phyloP scores from a whole-genome alignment of 1,140 invertebrate genomes.

The Macrostomum lignano region DNA sequence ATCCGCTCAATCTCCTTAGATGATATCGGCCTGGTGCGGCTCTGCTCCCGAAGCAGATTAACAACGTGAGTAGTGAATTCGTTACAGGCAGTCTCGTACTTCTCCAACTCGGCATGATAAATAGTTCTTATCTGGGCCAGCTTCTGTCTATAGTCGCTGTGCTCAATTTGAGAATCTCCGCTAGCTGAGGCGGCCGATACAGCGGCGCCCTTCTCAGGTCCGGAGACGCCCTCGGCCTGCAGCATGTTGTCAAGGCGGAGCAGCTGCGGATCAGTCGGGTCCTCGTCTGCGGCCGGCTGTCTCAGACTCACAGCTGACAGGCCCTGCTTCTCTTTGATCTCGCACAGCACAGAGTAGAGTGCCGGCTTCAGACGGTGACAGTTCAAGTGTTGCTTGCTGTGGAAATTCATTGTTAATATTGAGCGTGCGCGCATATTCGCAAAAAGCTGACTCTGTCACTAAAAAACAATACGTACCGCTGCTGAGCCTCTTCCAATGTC shows the following conservation, averaged over 20 bases:
- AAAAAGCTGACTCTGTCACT: no score
- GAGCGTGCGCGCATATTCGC: no score
- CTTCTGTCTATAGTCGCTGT: slow-evolving; percentile 93
- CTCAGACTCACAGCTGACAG: slow-evolving; percentile 7
- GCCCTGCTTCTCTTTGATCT: slow-evolving; percentile 30
- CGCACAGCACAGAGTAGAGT: slow-evolving; percentile 27
- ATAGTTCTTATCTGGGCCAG: slow-evolving; percentile 93
- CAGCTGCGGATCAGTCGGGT: slow-evolving; percentile 76
- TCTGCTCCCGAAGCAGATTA: slow-evolving; percentile 84
- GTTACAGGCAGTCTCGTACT: slow-evolving; percentile 93
- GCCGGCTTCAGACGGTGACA: slow-evolving; percentile 29
- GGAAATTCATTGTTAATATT: no score
- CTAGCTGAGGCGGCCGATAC: not conserved
- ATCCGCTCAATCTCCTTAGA: slow-evolving; percentile 93
- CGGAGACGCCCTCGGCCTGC: slow-evolving; percentile 90
- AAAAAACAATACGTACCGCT: no score
- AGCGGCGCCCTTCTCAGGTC: slow-evolving; percentile 60
- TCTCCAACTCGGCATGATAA: slow-evolving; percentile 92
- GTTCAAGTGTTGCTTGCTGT: slow-evolving; percentile 28
- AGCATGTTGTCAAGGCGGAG: slow-evolving; percentile 98
- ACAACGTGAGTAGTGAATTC: slow-evolving; percentile 99
- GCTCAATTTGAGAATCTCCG: slow-evolving; percentile 43
- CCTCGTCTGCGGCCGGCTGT: slow-evolving; percentile 6
- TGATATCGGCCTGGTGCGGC: slow-evolving; percentile 71
- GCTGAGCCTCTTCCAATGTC: no score